Percentiles rank a stretch among this genome's conserved stretches.
Conservation (phyloP, 2,797 vertebrate genomes). For the Pangasius sanitwongsei region DNA sequence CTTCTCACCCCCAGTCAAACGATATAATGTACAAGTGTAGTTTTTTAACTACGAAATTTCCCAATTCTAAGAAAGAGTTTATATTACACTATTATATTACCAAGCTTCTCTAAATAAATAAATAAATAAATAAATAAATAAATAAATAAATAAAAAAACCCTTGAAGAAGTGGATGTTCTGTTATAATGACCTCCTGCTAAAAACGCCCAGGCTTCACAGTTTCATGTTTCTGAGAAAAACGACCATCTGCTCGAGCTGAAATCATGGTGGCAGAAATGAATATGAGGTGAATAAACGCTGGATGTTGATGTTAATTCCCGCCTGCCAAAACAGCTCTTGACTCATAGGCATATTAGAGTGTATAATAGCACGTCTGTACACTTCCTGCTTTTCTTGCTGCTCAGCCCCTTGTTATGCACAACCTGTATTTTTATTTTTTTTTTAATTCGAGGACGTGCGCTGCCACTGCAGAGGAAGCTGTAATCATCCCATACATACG, state of each 20-base stretch:
- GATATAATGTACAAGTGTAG: background rate
- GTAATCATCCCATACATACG: slow-evolving; percentile 8
- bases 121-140: background rate
- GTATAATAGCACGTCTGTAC: slow-evolving; percentile 40
- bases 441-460: background rate
- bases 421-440: slow-evolving; percentile 1
- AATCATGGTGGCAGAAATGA: slow-evolving; percentile 19
- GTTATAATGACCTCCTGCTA: slow-evolving; percentile 1
- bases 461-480: background rate
- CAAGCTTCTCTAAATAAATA: too few species aligned
- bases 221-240: slow-evolving; percentile 2
- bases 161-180: background rate
- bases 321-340: slow-evolving; percentile 43
- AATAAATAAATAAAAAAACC: background rate
- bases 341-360: slow-evolving; percentile 28
- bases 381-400: slow-evolving; percentile 8
- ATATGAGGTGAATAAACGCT: slow-evolving; percentile 10
- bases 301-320: slow-evolving; percentile 42
- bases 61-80: background rate
- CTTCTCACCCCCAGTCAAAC: background rate
- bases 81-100: background rate
- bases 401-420: slow-evolving; percentile 10
- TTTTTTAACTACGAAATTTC: background rate
- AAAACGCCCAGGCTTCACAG: background rate
- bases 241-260: slow-evolving; percentile 17